A percentile compares a stretch with the other conserved stretches of the same genome.
These are phyloP conservation scores for Prolemur simus DNA, from an alignment of 2,113 vertebrate genomes.

Conservation along the genomic window DNA sequence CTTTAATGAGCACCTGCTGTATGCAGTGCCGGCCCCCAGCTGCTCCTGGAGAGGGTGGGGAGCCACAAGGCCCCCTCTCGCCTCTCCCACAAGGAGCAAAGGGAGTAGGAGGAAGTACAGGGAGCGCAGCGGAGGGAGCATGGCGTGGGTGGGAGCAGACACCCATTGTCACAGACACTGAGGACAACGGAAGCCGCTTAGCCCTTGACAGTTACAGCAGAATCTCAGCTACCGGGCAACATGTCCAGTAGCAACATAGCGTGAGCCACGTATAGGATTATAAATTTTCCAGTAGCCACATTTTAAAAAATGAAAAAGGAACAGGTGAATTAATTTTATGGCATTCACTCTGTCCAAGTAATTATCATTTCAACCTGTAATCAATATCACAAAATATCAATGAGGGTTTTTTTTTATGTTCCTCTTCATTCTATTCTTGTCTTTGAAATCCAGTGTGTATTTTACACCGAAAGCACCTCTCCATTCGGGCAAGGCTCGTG, in stretches of 20 bases:
- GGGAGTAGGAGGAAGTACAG: background rate
- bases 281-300: background rate
- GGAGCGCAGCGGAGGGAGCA: background rate
- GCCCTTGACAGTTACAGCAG: background rate
- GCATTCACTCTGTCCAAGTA: background rate
- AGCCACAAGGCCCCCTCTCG: background rate
- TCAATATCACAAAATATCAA: background rate
- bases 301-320: background rate
- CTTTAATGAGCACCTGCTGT: background rate
- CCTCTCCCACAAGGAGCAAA: background rate
- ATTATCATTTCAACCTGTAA: background rate
- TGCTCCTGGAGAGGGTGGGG: background rate
- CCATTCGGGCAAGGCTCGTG: fast-evolving
- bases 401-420: background rate
- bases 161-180: too few species aligned
- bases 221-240: fast-evolving
- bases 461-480: background rate
- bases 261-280: background rate
- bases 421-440: background rate
- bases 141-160: background rate
- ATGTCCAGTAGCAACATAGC: background rate
- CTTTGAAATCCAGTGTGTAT: background rate
- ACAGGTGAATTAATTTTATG: background rate
- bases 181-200: background rate
- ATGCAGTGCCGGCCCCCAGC: fast-evolving